Base-by-base conservation (phyloP, 2,888 invertebrate genomes). In the Drosophila kanekoi region DNA sequence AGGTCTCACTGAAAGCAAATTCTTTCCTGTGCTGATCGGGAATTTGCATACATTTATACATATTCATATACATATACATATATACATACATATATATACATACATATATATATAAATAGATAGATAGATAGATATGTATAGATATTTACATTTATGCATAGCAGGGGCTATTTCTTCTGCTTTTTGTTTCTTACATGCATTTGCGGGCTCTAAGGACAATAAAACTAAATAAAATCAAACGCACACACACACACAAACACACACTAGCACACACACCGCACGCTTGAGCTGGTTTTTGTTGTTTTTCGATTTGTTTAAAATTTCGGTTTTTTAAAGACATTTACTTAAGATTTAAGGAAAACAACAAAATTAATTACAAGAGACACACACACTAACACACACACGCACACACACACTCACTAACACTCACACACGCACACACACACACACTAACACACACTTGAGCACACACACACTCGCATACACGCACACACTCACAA, bases 371-470 rank as follows among this genome's bases (percentile, higher is more conserved):
- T 3, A 40, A 3, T 10, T 16, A 16, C 8, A 40, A 49, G 11
- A 40, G 18, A 18, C 5, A n/a, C n/a, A 1, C 37, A n/a, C 20
- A 41, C n/a, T n/a, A n/a, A n/a, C n/a, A n/a, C n/a, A n/a, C n/a
- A 32, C 16, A 32, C 33, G 18, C n/a, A 57, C 16, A 23, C 52
- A 20, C 14, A 14, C 44, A 28, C 40, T 13, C 11, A 13, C 38
- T 41, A 37, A 4, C 51, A 32, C 51, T 20, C 37, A 37, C 37
- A 38, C 51, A 32, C 44, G 32, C 58, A 48, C 49, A 16, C 4
- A 32, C 11, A 66, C 56, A 51, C 35, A n/a, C 20, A 41, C n/a
- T n/a, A n/a, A n/a, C n/a, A n/a, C n/a, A n/a, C n/a, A 32, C 16
- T 20, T 33, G 18, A n/a, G n/a, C n/a, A 57, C 16, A 23, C 52